These are phyloP conservation scores for Scophthalmus maximus DNA, from an alignment of 2,113 vertebrate species.

Conservation along the genomic window DNA sequence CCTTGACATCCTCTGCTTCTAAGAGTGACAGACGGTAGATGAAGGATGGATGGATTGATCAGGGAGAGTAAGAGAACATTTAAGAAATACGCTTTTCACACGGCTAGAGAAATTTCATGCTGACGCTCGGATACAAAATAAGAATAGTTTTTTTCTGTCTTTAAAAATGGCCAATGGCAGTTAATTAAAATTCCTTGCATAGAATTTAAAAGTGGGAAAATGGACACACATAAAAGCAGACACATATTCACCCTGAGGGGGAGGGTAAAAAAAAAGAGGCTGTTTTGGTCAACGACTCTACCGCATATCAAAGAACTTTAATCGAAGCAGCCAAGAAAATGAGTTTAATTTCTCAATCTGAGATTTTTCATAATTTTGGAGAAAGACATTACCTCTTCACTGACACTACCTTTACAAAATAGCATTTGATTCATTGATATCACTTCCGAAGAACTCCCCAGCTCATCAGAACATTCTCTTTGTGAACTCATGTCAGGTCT, in stretches of 20 bases:
- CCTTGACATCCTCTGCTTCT: slow-evolving; percentile 87
- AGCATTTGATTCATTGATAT: background rate
- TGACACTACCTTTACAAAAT: too few species aligned
- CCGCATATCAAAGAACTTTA: too few species aligned
- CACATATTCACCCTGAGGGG: background rate
- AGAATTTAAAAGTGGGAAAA: too few species aligned
- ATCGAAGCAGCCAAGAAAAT: too few species aligned
- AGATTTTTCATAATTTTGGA: background rate
- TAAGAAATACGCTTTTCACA: too few species aligned
- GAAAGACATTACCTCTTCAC: too few species aligned
- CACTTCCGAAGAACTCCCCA: background rate
- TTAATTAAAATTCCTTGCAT: background rate
- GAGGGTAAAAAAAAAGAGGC: too few species aligned
- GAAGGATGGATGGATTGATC: background rate
- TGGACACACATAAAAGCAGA: background rate
- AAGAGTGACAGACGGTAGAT: background rate
- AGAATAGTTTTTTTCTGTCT: background rate
- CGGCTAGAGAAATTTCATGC: too few species aligned
- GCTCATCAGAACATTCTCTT: too few species aligned
- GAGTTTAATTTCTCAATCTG: background rate
- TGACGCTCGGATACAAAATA: too few species aligned
- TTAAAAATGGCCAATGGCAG: background rate
- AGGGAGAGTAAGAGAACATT: background rate
- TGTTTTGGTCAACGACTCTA: too few species aligned
- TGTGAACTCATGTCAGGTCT: background rate